Evolutionary conservation across 2,888 invertebrate species (phyloP).

Genomic region (Gnatocerus cornutus): DNA sequence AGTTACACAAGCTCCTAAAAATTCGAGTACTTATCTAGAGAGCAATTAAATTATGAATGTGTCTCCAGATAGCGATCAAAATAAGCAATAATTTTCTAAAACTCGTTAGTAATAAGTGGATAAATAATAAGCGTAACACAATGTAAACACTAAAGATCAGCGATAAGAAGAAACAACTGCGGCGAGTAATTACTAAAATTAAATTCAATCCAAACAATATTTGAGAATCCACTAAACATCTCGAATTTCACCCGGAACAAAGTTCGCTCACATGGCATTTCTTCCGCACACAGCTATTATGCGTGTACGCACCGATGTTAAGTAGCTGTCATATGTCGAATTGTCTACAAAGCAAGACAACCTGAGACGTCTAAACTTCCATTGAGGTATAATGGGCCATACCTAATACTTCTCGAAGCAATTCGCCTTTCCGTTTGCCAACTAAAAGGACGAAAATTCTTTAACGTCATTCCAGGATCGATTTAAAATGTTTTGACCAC

Average conservation of each 20-base stretch:
- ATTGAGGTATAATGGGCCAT: conserved; percentile 66
- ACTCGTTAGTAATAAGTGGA: conserved; percentile 12
- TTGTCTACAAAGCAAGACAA: conserved; percentile 63
- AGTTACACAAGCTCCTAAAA: no score
- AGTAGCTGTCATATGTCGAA: conserved; percentile 67
- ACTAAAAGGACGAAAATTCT: conserved; percentile 56
- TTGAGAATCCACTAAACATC: conserved; percentile 34
- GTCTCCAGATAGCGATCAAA: neutral
- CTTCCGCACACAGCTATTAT: conserved; percentile 50
- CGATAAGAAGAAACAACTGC: conserved; percentile 12
- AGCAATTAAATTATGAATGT: conserved; percentile 9
- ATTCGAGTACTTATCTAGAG: no score
- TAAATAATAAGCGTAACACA: conserved; percentile 5
- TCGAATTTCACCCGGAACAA: conserved; percentile 51
- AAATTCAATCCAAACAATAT: neutral
- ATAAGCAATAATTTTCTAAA: conserved; percentile 7
- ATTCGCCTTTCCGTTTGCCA: conserved; percentile 51
- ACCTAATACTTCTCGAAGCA: conserved; percentile 56
- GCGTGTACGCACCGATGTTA: conserved; percentile 59
- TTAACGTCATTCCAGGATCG: conserved; percentile 60
- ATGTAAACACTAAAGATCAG: conserved; percentile 9
- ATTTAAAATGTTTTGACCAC: conserved; percentile 71
- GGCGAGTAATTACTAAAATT: neutral
- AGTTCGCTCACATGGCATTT: conserved; percentile 34
- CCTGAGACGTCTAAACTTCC: conserved; percentile 64